These are phyloP conservation scores for Aurelia aurita DNA, from an alignment of 30 jellyfish, hydroid and myxozoan genomes.

Conservation along the genomic window DNA sequence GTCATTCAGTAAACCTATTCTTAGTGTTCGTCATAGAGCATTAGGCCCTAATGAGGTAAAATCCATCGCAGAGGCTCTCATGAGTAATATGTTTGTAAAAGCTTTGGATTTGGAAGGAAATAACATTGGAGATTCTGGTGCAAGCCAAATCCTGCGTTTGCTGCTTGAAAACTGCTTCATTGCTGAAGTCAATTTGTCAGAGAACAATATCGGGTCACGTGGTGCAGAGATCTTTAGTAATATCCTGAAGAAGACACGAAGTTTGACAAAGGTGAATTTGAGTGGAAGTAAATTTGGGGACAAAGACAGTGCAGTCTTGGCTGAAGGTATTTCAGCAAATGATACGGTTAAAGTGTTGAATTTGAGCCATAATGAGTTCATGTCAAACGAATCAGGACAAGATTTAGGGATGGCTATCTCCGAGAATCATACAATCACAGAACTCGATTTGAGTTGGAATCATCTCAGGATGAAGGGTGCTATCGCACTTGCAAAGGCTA, in stretches of 20 bases:
- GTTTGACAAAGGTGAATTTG: constrained; percentile 46
- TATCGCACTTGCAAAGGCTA: constrained; percentile 61
- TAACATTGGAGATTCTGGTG: constrained; percentile 45
- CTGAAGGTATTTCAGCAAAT: constrained; percentile 53
- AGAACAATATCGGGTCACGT: constrained; percentile 55
- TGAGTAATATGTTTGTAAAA: constrained; percentile 62
- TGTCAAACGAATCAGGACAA: constrained; percentile 54
- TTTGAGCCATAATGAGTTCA: constrained; percentile 74
- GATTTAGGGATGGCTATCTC: constrained; percentile 50
- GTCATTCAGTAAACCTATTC: constrained; percentile 23
- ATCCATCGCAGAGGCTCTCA: constrained; percentile 62
- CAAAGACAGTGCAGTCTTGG: constrained; percentile 38
- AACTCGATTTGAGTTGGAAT: constrained; percentile 86
- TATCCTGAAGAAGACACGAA: constrained; percentile 36
- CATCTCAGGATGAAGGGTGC: constrained; percentile 79
- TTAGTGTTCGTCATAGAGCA: constrained; percentile 57
- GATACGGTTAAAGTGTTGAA: constrained; percentile 45
- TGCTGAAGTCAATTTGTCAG: constrained; percentile 57
- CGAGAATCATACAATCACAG: constrained; percentile 29
- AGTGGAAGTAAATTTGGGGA: constrained; percentile 57
- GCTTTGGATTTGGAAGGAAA: constrained; percentile 67
- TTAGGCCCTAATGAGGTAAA: constrained; percentile 67
- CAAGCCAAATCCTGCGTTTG: constrained; percentile 31
- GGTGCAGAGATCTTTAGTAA: constrained; percentile 51
- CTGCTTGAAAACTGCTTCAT: constrained; percentile 64